Percentiles rank a stretch among this genome's conserved stretches.
Conservation (phyloP, 2,888 invertebrate species). For the Masnerella sp. region DNA sequence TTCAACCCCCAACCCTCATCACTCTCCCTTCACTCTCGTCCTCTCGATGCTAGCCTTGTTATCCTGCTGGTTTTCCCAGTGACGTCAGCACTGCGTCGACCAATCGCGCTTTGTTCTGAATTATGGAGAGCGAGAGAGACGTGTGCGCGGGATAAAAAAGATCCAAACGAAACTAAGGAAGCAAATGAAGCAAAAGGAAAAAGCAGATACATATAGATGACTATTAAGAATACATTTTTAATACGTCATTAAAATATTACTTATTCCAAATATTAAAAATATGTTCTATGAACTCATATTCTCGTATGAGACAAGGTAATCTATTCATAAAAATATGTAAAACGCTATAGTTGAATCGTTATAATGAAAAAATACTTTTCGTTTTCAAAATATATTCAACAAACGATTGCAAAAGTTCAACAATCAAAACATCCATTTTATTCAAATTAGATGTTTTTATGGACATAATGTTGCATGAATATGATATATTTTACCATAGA, state of each 20-base stretch:
- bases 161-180: constrained; percentile 39
- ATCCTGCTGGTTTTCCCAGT: constrained; percentile 70
- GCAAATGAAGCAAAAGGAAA: constrained; percentile 55
- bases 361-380: too few species aligned
- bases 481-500: too few species aligned
- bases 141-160: constrained; percentile 56
- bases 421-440: too few species aligned
- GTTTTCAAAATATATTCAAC: too few species aligned
- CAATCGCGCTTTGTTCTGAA: constrained; percentile 71
- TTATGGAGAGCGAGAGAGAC: constrained; percentile 68
- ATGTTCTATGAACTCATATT: too few species aligned
- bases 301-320: too few species aligned
- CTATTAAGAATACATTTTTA: constrained; percentile 27
- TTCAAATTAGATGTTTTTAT: too few species aligned
- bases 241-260: constrained; percentile 24
- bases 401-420: too few species aligned
- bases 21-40: constrained; percentile 49
- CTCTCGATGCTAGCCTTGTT: constrained; percentile 64
- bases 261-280: too few species aligned
- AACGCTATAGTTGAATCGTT: too few species aligned
- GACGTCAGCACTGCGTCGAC: constrained; percentile 72
- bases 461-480: too few species aligned
- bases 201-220: constrained; percentile 30
- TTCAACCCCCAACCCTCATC: constrained; percentile 43
- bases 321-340: too few species aligned